Evolutionary conservation across 2,888 invertebrate genomes (phyloP).

Genomic region (Scaeva pyrastri): DNA sequence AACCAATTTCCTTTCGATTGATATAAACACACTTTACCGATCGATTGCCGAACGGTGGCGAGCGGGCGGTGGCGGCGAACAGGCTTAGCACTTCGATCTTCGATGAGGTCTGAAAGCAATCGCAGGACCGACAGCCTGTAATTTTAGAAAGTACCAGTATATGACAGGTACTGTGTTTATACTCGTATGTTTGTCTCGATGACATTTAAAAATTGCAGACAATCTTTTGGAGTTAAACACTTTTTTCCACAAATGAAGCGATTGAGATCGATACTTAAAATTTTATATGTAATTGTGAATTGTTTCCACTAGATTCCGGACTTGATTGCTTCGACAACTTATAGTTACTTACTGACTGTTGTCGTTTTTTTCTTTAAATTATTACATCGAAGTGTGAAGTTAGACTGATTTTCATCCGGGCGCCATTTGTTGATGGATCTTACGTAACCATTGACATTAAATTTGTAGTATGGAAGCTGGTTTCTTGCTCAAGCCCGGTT

Average conservation of each 20-base stretch:
- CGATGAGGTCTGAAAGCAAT: too few relatives aligned
- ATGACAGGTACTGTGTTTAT: not conserved
- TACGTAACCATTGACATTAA: not conserved
- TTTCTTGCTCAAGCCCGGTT: not conserved
- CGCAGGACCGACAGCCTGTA: slow-evolving; percentile 10
- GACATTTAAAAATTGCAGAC: slow-evolving; percentile 23
- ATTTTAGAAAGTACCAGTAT: slow-evolving; percentile 52
- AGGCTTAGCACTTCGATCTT: not conserved
- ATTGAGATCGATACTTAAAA: slow-evolving; percentile 4
- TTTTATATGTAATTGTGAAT: not conserved
- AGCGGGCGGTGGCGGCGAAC: too few relatives aligned
- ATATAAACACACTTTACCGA: slow-evolving; percentile 5
- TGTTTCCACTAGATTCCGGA: not conserved
- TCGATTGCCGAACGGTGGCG: too few relatives aligned
- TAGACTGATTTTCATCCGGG: not conserved
- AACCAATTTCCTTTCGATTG: slow-evolving; percentile 49
- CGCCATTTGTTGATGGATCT: slow-evolving; percentile 13
- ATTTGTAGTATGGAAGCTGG: not conserved
- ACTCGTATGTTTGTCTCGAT: not conserved
- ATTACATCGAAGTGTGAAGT: not conserved
- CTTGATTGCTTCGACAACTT: too few relatives aligned
- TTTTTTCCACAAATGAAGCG: not conserved
- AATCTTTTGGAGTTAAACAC: not conserved
- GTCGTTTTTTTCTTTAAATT: not conserved
- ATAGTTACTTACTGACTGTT: not conserved